Conservation (phyloP, 2,113 vertebrate genomes). For the Heterotilapia buettikoferi region DNA sequence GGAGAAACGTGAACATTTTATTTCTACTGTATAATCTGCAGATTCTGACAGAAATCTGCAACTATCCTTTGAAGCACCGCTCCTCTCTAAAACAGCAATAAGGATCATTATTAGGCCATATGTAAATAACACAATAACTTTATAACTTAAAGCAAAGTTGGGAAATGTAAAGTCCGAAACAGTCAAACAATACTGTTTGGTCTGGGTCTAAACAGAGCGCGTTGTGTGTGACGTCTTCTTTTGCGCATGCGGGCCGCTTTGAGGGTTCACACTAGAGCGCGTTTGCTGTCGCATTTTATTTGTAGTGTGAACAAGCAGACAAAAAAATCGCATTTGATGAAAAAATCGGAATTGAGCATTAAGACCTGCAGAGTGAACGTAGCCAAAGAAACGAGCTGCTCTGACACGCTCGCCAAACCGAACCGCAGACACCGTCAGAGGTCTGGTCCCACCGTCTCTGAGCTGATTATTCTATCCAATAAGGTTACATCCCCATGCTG, state of each 20-base stretch:
- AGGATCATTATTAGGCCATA: no score
- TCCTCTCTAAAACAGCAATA: no score
- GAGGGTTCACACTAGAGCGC: background rate
- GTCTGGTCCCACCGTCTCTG: background rate
- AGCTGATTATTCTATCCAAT: background rate
- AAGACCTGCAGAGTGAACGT: background rate
- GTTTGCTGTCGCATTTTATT: background rate
- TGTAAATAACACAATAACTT: background rate
- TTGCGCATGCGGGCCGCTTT: accelerated
- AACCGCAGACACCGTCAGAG: background rate
- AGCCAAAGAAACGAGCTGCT: background rate
- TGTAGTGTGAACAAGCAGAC: background rate
- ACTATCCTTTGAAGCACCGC: no score
- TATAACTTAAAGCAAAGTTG: background rate
- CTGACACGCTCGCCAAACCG: background rate
- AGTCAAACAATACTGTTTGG: background rate
- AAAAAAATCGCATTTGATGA: background rate
- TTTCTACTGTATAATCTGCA: no score
- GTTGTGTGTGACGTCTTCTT: background rate
- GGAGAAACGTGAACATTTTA: no score
- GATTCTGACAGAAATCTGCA: no score
- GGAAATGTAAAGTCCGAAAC: background rate
- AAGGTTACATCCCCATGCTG: background rate
- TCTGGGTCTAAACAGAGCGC: accelerated
- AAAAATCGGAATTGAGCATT: background rate